A percentile compares a stretch with the other conserved stretches of the same genome.
Evolutionary conservation across 2,113 vertebrate genomes (phyloP).

Genomic region (Peromyscus polionotus): DNA sequence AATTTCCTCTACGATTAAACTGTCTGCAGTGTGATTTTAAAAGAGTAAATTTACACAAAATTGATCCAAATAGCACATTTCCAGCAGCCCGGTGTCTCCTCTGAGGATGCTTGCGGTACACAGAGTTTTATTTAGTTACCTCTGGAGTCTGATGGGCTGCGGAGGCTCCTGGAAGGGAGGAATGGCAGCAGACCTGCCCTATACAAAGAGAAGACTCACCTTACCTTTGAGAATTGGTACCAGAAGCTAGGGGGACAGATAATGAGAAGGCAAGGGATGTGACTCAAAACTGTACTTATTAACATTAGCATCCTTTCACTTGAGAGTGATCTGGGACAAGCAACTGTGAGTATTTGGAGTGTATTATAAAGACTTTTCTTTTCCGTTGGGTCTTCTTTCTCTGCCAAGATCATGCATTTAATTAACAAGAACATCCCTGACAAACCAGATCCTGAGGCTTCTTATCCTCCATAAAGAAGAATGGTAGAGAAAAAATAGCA

Average conservation of each 20-base stretch:
- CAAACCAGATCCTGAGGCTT: background rate
- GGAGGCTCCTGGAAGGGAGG: background rate
- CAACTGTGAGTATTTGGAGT: background rate
- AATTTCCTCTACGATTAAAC: slow-evolving; percentile 34
- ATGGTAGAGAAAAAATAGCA: background rate
- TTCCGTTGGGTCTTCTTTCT: background rate
- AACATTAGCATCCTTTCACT: background rate
- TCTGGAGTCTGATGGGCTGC: background rate
- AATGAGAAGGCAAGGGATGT: background rate
- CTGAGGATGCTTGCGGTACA: background rate
- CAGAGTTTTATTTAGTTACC: background rate
- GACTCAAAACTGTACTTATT: background rate
- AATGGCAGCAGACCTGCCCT: background rate
- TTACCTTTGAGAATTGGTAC: background rate
- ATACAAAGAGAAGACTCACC: background rate
- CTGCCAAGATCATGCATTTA: background rate
- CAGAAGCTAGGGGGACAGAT: background rate
- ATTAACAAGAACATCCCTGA: background rate
- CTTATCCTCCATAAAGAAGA: background rate
- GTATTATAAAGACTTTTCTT: background rate
- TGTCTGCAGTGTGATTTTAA: slow-evolving; percentile 23
- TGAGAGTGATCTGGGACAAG: background rate
- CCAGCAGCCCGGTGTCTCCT: background rate
- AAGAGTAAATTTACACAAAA: slow-evolving; percentile 14
- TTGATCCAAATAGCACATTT: background rate